phyloP scores from a whole-genome alignment of 2,797 vertebrate genomes.

The Chloroceryle amazona region DNA sequence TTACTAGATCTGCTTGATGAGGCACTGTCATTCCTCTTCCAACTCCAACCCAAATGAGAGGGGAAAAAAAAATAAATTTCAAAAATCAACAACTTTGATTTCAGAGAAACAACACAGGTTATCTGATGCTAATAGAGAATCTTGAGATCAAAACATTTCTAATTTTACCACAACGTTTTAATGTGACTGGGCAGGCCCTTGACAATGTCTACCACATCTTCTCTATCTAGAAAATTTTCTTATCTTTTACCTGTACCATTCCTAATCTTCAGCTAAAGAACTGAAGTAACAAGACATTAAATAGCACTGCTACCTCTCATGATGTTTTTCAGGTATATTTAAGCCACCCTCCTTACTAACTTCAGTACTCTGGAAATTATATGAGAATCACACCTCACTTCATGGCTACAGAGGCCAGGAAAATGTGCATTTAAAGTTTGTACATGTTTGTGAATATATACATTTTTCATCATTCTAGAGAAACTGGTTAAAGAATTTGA shows the following conservation, averaged over 20 bases:
- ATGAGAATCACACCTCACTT: neutral
- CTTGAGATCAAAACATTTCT: neutral
- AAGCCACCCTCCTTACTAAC: neutral
- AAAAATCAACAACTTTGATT: neutral
- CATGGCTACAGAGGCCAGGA: neutral
- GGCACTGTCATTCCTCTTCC: neutral
- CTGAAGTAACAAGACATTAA: neutral
- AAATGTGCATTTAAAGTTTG: neutral
- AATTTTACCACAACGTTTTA: neutral
- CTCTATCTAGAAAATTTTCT: neutral
- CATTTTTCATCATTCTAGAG: neutral
- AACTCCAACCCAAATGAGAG: neutral
- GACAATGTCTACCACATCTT: neutral
- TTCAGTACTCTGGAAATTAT: neutral
- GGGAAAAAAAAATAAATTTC: neutral
- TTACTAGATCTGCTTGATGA: neutral
- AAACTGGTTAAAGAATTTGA: neutral
- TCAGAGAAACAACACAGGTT: neutral
- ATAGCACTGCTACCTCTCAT: neutral
- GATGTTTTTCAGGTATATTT: neutral
- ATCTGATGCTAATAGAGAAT: neutral
- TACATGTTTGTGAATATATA: neutral
- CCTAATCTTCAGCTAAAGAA: neutral
- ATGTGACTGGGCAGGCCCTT: neutral
- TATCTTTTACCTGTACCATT: neutral